Percentiles rank a stretch among this genome's conserved stretches.
These are phyloP conservation scores for Saguinus midas DNA, from an alignment of 2,113 vertebrate genomes.

Conservation along the genomic window DNA sequence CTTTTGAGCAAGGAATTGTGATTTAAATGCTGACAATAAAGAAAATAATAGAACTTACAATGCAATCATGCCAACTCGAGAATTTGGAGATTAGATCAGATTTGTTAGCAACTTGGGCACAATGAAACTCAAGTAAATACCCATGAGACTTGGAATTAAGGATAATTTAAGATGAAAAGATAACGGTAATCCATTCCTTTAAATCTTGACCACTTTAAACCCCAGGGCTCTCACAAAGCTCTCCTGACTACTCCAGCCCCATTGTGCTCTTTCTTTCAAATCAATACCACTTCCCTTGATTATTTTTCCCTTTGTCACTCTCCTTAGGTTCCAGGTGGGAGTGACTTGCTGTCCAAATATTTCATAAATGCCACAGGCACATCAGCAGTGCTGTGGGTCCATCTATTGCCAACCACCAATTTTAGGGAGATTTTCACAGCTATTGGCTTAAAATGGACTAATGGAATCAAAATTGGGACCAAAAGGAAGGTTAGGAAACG, in stretches of 20 bases:
- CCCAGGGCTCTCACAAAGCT: not conserved
- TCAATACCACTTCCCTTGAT: not conserved
- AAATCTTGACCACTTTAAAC: not conserved
- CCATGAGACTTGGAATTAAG: not conserved
- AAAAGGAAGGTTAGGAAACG: not conserved
- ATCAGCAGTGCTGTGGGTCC: not conserved
- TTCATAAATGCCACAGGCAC: not conserved
- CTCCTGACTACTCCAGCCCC: not conserved
- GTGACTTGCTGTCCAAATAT: not conserved
- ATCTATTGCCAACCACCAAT: not conserved
- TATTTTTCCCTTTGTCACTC: slow-evolving; percentile 16
- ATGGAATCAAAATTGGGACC: not conserved
- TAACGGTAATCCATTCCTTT: slow-evolving; percentile 25
- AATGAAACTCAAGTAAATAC: slow-evolving; percentile 29
- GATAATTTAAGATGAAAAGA: slow-evolving; percentile 34
- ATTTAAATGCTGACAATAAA: slow-evolving; percentile 10
- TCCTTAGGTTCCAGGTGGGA: not conserved
- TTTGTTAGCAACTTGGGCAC: not conserved
- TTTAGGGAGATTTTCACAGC: not conserved
- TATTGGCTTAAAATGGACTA: not conserved
- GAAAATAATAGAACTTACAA: not conserved
- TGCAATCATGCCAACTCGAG: slow-evolving; percentile 21
- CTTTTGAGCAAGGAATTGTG: not conserved
- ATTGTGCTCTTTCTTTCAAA: not conserved
- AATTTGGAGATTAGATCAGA: slow-evolving; percentile 29